Percentiles rank a stretch among this genome's conserved stretches.
phyloP scores from a whole-genome alignment of 2,113 vertebrate species.

The Cochlearius cochlearius region DNA sequence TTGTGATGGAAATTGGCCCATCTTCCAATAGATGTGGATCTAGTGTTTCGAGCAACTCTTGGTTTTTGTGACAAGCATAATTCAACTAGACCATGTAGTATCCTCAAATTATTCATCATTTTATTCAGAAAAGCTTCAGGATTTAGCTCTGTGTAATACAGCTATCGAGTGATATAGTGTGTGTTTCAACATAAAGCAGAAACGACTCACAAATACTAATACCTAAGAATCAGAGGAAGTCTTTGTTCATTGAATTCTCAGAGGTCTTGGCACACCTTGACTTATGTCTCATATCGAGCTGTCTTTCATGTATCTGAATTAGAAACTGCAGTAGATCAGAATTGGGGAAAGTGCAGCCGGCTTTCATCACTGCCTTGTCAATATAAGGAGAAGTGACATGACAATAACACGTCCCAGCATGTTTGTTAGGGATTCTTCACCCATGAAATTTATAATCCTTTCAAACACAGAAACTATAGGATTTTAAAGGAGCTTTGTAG shows the following conservation, averaged over 20 bases:
- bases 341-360: background rate
- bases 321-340: background rate
- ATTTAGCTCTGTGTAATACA: background rate
- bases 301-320: background rate
- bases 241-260: background rate
- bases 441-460: background rate
- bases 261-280: background rate
- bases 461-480: background rate
- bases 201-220: background rate
- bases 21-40: background rate
- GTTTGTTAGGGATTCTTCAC: background rate
- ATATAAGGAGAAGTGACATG: background rate
- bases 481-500: background rate
- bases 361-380: background rate
- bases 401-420: background rate
- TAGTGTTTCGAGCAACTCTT: rapidly evolving
- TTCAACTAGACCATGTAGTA: background rate
- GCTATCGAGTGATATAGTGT: rapidly evolving
- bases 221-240: background rate
- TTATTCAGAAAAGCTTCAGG: background rate
- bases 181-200: background rate
- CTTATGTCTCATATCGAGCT: background rate
- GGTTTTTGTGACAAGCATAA: background rate
- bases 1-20: background rate
- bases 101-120: background rate